A percentile compares a stretch with the other conserved stretches of the same genome.
Evolutionary conservation across 2,797 vertebrate genomes (phyloP).

Genomic region (Typhlichthys eigenmanni): DNA sequence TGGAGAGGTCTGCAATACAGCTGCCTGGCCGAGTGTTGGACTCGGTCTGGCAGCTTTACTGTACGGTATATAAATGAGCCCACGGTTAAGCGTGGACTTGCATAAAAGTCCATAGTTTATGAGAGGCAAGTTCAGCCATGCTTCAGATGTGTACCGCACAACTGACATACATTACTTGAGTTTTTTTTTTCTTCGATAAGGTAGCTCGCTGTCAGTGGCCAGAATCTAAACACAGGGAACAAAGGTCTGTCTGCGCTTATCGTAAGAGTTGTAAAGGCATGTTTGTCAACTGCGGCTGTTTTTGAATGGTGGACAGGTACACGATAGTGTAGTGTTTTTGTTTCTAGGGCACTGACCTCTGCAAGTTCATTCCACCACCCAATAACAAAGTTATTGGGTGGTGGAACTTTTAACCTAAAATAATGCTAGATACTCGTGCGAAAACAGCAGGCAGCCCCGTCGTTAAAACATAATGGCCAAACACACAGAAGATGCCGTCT

Average conservation of each 20-base stretch:
- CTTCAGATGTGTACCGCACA: constrained; percentile 57
- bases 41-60: background rate
- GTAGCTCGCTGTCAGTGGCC: constrained; percentile 26
- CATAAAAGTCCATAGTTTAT: constrained; percentile 51
- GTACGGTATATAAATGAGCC: background rate
- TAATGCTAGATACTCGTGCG: constrained; percentile 1
- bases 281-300: constrained; percentile 60
- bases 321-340: no score
- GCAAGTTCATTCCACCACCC: constrained; percentile 11
- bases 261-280: constrained; percentile 49
- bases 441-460: background rate
- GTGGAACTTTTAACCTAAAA: constrained; percentile 8
- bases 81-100: background rate
- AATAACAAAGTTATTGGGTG: constrained; percentile 5
- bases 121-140: constrained; percentile 4
- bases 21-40: constrained; percentile 12
- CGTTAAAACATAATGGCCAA: background rate
- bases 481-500: background rate
- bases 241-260: constrained; percentile 74
- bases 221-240: constrained; percentile 55
- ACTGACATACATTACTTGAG: constrained; percentile 40
- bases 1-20: constrained; percentile 66
- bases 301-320: constrained; percentile 45
- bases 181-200: constrained; percentile 55
- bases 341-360: constrained; percentile 20